Percentiles rank a stretch among this genome's conserved stretches.
phyloP scores from a whole-genome alignment of 2,113 vertebrate genomes.

The Microtus montanus region DNA sequence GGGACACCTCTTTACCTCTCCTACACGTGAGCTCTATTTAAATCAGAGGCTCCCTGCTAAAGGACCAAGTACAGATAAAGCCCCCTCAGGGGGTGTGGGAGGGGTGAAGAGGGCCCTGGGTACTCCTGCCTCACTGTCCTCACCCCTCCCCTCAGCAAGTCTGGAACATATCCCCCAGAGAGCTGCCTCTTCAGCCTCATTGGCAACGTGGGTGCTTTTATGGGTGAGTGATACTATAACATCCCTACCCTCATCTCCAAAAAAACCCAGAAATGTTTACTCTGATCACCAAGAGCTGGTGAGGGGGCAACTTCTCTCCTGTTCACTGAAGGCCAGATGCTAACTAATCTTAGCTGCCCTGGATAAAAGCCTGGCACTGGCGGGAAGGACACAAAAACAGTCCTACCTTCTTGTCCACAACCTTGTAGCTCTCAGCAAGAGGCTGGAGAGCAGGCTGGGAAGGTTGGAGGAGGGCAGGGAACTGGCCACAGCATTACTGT shows the following conservation, averaged over 20 bases:
- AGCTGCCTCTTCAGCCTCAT: slow-evolving; percentile 97
- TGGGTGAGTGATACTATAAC: slow-evolving; percentile 87
- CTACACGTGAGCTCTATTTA: neutral
- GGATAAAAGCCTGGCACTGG: neutral
- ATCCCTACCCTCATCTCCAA: neutral
- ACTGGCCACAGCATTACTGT: neutral
- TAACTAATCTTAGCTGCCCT: neutral
- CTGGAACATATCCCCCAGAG: slow-evolving; percentile 94
- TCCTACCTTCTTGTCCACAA: neutral
- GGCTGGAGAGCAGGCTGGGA: neutral
- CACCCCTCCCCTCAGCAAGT: slow-evolving; percentile 87
- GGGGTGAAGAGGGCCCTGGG: neutral
- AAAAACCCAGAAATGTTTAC: slow-evolving; percentile 16
- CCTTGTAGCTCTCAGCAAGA: neutral
- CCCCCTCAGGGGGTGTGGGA: neutral
- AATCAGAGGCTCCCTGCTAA: slow-evolving; percentile 11
- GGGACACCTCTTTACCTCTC: neutral
- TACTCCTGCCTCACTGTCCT: slow-evolving; percentile 38
- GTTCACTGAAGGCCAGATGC: slow-evolving; percentile 1
- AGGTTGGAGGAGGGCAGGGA: neutral
- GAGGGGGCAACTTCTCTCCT: neutral
- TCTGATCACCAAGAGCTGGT: neutral
- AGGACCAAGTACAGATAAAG: neutral
- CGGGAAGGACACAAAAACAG: neutral
- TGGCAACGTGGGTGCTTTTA: slow-evolving; percentile 94